Evolutionary conservation across 2,888 invertebrate species (phyloP).

Genomic region (Chrysolina oricalcia): DNA sequence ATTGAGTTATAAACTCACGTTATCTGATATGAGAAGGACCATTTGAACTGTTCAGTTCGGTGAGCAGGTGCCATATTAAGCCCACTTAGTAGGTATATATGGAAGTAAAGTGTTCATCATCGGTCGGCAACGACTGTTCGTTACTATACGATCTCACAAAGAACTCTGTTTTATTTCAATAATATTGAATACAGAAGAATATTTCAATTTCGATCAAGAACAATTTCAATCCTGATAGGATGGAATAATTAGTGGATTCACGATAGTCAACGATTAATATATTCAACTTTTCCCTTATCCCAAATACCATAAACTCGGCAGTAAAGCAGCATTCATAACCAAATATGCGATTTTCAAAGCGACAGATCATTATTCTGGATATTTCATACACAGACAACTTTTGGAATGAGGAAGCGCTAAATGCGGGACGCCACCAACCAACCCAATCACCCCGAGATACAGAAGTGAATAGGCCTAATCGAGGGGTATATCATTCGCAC

Average conservation of each 20-base stretch:
- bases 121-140: too few species aligned
- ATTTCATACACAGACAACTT: background rate
- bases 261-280: background rate
- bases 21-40: too few species aligned
- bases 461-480: constrained; percentile 48
- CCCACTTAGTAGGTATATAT: too few species aligned
- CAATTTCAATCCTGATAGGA: too few species aligned
- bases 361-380: constrained; percentile 9
- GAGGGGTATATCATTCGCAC: constrained; percentile 62
- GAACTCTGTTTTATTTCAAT: too few species aligned
- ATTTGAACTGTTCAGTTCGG: too few species aligned
- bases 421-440: background rate
- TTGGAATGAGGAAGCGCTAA: constrained; percentile 13
- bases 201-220: too few species aligned
- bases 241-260: background rate
- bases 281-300: background rate
- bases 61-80: too few species aligned
- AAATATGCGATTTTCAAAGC: background rate
- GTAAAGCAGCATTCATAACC: background rate
- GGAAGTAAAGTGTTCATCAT: too few species aligned
- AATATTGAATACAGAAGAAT: too few species aligned
- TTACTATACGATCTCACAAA: too few species aligned
- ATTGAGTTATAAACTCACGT: too few species aligned
- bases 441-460: constrained; percentile 21
- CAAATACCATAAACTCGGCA: background rate